These are phyloP conservation scores for Ptilonorhynchus violaceus DNA, from an alignment of 2,113 vertebrate genomes.

Conservation along the genomic window DNA sequence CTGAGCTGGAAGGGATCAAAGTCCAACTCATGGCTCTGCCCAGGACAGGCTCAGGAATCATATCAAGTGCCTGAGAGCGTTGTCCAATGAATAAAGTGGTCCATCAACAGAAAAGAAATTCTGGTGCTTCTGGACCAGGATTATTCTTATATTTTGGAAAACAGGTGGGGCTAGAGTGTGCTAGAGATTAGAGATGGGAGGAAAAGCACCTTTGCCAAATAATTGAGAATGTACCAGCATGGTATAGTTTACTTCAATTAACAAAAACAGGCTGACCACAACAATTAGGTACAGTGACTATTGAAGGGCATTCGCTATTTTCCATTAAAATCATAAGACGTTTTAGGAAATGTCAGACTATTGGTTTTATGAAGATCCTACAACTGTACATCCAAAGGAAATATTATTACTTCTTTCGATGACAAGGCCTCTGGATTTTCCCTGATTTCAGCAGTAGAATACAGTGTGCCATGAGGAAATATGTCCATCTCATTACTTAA, in stretches of 20 bases:
- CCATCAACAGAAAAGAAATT: background rate
- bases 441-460: background rate
- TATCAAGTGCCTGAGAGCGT: fast-evolving
- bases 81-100: background rate
- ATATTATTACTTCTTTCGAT: background rate
- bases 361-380: background rate
- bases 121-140: background rate
- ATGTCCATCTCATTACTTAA: background rate
- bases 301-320: background rate
- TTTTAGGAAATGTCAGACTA: background rate
- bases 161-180: background rate
- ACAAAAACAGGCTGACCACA: background rate
- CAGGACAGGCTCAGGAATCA: background rate
- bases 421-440: background rate
- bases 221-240: background rate
- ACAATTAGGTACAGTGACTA: background rate
- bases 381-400: background rate
- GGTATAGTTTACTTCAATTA: background rate
- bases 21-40: background rate
- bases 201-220: background rate
- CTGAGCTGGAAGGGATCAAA: background rate
- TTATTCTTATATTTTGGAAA: background rate
- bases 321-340: background rate
- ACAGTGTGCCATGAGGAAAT: background rate
- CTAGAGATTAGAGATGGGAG: background rate